A percentile compares a stretch with the other conserved stretches of the same genome.
Conservation (phyloP, 2,113 vertebrate genomes). For the Chlorodrepanis virens region DNA sequence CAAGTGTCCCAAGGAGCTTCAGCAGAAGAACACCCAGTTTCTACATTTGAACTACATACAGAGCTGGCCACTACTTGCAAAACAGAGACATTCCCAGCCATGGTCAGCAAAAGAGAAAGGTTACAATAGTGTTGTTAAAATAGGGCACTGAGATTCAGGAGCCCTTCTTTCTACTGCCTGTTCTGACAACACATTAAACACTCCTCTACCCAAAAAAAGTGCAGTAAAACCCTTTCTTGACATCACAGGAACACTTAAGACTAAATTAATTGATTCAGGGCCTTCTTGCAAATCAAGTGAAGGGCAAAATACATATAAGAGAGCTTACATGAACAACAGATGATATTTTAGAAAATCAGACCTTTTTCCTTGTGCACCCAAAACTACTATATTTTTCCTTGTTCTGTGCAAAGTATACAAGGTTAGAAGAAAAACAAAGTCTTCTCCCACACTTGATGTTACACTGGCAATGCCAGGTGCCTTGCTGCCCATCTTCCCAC, state of each 20-base stretch:
- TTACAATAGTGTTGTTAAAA: background rate
- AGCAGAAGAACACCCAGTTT: background rate
- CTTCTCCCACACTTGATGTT: background rate
- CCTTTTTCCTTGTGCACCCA: background rate
- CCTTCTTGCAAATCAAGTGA: background rate
- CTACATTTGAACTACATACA: background rate
- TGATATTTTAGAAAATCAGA: background rate
- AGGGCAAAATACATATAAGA: background rate
- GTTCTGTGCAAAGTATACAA: background rate
- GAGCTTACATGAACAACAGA: background rate
- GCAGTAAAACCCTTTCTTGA: background rate
- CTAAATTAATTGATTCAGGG: background rate
- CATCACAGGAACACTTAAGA: background rate
- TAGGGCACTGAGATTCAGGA: background rate
- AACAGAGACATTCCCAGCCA: background rate
- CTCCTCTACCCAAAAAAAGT: background rate
- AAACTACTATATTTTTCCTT: background rate
- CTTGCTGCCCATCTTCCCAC: background rate
- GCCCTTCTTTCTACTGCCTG: background rate
- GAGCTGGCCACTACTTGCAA: background rate
- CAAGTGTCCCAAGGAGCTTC: background rate
- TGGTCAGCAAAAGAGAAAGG: background rate
- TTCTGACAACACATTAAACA: background rate
- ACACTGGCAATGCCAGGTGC: background rate
- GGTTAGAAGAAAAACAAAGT: background rate